phyloP scores from a whole-genome alignment of 1,140 invertebrate species.

The Zaprionus ornatus region DNA sequence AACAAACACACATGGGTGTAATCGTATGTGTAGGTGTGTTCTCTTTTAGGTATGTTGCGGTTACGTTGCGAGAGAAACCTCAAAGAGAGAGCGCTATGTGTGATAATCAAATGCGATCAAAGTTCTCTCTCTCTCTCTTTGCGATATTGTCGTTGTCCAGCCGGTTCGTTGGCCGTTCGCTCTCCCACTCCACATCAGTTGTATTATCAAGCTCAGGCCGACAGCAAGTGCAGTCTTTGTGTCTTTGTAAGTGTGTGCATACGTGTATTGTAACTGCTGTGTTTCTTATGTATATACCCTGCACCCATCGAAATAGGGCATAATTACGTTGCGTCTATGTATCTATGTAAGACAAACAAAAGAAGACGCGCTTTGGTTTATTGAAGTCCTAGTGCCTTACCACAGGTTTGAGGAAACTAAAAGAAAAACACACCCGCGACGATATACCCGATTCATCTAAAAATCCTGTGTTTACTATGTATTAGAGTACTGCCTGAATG shows the following conservation, averaged over 20 bases:
- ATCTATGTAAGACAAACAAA: background rate
- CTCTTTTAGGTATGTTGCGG: background rate
- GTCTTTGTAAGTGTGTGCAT: background rate
- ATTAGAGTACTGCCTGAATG: too few species aligned
- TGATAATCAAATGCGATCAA: slow-evolving; percentile 24
- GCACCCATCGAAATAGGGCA: background rate
- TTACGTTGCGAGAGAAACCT: background rate
- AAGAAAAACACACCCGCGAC: background rate
- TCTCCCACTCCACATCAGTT: slow-evolving; percentile 51
- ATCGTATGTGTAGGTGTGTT: background rate
- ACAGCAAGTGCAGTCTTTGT: slow-evolving; percentile 38
- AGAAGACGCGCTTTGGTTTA: background rate
- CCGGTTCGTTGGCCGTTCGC: slow-evolving; percentile 47
- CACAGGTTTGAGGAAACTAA: background rate
- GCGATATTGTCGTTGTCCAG: slow-evolving; percentile 18
- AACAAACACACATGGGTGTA: background rate
- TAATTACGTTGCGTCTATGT: background rate
- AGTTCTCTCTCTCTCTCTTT: background rate
- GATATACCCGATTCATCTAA: too few species aligned
- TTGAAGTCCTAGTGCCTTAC: background rate
- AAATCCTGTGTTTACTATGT: too few species aligned
- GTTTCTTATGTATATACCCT: background rate
- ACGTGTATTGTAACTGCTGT: background rate
- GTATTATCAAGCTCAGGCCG: slow-evolving; percentile 36
- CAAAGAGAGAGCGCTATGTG: background rate